A percentile compares a stretch with the other conserved stretches of the same genome.
phyloP scores from a whole-genome alignment of 2,888 invertebrate species.

The Eupithecia abbreviata region DNA sequence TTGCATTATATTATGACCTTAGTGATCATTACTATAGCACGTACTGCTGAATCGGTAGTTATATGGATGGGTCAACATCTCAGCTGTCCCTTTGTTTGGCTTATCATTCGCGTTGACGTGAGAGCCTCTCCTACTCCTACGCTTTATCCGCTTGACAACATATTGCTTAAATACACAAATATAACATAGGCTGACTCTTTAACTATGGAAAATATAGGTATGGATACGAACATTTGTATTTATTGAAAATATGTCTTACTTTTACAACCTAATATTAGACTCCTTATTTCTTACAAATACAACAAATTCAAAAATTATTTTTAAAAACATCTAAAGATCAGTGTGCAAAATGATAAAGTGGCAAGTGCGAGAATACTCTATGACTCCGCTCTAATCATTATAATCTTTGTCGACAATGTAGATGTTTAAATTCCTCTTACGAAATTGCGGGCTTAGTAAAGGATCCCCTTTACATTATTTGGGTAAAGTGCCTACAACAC shows the following conservation, averaged over 20 bases:
- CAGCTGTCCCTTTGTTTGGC: slow-evolving; percentile 1
- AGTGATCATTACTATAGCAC: slow-evolving; percentile 31
- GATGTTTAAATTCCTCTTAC: slow-evolving; percentile 11
- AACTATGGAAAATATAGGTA: neutral
- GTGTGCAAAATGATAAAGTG: neutral
- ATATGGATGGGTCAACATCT: slow-evolving; percentile 6
- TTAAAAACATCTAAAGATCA: no score
- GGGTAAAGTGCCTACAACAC: slow-evolving; percentile 10
- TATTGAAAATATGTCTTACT: no score
- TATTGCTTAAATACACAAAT: neutral
- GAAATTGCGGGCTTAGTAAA: slow-evolving; percentile 14
- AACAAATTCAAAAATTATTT: no score
- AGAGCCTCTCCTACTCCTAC: neutral
- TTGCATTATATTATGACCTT: slow-evolving; percentile 36
- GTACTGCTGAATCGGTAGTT: slow-evolving; percentile 16
- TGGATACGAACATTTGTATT: no score
- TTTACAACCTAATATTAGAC: no score
- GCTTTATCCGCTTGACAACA: neutral
- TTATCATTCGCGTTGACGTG: neutral
- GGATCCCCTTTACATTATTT: neutral
- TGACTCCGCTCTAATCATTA: neutral
- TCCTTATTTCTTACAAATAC: no score
- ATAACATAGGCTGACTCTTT: neutral
- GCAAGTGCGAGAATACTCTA: neutral
- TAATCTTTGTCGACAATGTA: slow-evolving; percentile 8